Base-by-base conservation (phyloP, 2,888 invertebrate genomes). In the Drosophila peninsularis region DNA sequence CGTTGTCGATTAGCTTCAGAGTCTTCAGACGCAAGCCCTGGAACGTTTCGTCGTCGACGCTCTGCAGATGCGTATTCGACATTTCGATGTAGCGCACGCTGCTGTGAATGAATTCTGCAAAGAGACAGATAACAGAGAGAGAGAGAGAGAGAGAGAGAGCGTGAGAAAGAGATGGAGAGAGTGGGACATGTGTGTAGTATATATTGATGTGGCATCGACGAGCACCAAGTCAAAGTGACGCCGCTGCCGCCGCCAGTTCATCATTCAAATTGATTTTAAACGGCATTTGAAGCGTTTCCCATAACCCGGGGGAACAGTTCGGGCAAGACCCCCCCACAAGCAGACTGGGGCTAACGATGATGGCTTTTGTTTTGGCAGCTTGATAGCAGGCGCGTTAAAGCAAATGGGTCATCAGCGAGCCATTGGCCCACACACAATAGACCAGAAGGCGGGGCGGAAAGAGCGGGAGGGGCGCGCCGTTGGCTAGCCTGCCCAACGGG, bases 61-160 rank as follows among this genome's bases (percentile, higher is more conserved):
- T 94, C 92, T 96, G 95, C 90, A 97, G 94, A 88, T 95, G 95
- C 70, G 97, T 96, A 92, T 95, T 96, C 80, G 96, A 95, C 91
- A 97, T 95, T 92, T 97, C 97, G 93, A 97, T 94, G 90, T 97
- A 96, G 73, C 96, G 95, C 85, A 97, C 94, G 85, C 95, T 95
- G 92, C 95, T 95, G 90, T 95, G 95, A 62, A 96, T 95, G 91
- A 97, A 95, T 93, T 96, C 97, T 97, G 94, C 56, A 94, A 30
- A 30, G 27, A 94, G 76, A 11, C 82, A 76, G 42, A 69, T 1
- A 27, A 24, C 24, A 78, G 54, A 67, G 58, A 78, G 27, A 78
- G 55, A 66, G 58, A 78, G 42, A 44, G 71, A 19, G 17, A 71
- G 39, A 64, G 1, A 57, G 21, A 41, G 24, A 55, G 27, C 39